phyloP scores from a whole-genome alignment of 2,797 vertebrate genomes.

The Semaprochilodus insignis region DNA sequence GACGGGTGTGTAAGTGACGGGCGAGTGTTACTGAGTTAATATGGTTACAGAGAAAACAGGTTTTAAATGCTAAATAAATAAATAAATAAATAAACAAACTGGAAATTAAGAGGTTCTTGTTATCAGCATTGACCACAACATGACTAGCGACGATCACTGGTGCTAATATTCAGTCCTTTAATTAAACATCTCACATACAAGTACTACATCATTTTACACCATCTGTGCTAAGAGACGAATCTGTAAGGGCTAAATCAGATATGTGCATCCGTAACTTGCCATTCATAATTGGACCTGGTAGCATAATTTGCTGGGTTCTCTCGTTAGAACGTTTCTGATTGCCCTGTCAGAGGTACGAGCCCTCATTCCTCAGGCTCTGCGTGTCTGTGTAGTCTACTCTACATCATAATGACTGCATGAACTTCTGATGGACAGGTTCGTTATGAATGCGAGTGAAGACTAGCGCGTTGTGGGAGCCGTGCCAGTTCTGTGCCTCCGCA shows the following conservation, averaged over 20 bases:
- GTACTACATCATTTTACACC: not conserved
- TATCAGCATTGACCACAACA: too few relatives aligned
- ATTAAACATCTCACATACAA: not conserved
- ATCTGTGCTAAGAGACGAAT: constrained; percentile 14
- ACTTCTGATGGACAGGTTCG: constrained; percentile 68
- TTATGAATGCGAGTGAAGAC: constrained; percentile 68
- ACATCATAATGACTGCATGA: constrained; percentile 49
- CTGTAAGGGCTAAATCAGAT: not conserved
- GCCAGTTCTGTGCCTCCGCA: constrained; percentile 69
- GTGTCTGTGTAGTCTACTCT: constrained; percentile 16
- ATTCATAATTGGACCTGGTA: too few relatives aligned
- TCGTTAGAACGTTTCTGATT: not conserved
- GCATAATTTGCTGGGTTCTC: not conserved
- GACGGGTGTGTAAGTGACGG: too few relatives aligned
- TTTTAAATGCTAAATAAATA: too few relatives aligned
- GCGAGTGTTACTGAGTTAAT: too few relatives aligned
- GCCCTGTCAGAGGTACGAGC: not conserved
- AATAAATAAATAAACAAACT: too few relatives aligned
- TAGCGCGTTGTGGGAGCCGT: constrained; percentile 53
- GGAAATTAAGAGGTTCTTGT: too few relatives aligned
- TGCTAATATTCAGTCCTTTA: too few relatives aligned
- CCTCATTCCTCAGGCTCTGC: not conserved
- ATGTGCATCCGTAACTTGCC: not conserved
- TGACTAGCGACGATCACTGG: too few relatives aligned
- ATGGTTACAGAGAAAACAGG: too few relatives aligned